Evolutionary conservation across 2,888 invertebrate species (phyloP).

Genomic region (Crocallis elinguaria): DNA sequence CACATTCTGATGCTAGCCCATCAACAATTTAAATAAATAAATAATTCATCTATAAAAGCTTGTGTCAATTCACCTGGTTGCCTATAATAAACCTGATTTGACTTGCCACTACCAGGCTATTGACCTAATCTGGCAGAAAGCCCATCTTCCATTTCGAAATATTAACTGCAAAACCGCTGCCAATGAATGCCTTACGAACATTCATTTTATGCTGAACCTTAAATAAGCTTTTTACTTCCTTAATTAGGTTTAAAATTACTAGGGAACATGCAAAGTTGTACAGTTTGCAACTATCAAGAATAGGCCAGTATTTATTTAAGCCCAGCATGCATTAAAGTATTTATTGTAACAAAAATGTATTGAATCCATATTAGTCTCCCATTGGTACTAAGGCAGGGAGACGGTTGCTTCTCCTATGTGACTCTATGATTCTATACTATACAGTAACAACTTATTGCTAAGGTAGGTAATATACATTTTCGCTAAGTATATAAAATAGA

Average conservation of each 20-base stretch:
- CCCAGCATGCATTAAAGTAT: too few species aligned
- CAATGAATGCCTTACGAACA: slow-evolving; percentile 33
- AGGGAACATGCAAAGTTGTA: background rate
- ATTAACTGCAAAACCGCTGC: slow-evolving; percentile 30
- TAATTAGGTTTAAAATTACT: background rate
- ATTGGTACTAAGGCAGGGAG: too few species aligned
- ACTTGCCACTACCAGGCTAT: slow-evolving; percentile 50
- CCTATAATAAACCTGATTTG: slow-evolving; percentile 46
- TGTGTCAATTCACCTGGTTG: slow-evolving; percentile 42
- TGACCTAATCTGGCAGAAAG: slow-evolving; percentile 72
- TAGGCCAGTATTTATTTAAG: background rate
- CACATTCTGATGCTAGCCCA: background rate
- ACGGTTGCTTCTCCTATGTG: too few species aligned
- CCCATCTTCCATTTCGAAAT: slow-evolving; percentile 44
- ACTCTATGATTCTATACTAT: too few species aligned
- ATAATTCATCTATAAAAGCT: slow-evolving; percentile 23
- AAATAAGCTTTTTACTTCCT: background rate
- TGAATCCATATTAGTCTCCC: too few species aligned
- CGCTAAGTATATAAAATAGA: too few species aligned
- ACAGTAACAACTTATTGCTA: too few species aligned
- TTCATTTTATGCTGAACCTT: background rate
- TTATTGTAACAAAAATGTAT: too few species aligned
- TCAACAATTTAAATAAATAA: slow-evolving; percentile 11
- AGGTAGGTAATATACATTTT: too few species aligned
- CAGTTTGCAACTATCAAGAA: background rate